phyloP scores from a whole-genome alignment of 2,113 vertebrate genomes.

The Taurulus bubalis region DNA sequence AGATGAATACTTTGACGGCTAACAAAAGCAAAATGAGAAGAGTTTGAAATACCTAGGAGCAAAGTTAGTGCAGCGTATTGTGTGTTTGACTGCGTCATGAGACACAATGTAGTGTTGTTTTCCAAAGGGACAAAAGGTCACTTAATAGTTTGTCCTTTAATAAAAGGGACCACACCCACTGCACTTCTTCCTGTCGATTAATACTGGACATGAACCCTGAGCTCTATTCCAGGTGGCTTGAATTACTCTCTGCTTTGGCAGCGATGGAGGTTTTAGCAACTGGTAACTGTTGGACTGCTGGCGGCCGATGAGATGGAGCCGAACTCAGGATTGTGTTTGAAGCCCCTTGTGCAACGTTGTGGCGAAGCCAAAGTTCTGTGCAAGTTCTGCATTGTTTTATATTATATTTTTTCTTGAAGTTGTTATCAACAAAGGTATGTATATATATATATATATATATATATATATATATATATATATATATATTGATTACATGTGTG shows the following conservation, averaged over 20 bases:
- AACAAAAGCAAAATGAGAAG: background rate
- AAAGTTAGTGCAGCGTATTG: background rate
- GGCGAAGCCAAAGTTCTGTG: background rate
- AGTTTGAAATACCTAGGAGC: background rate
- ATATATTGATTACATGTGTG: background rate
- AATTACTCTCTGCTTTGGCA: background rate
- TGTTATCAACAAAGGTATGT: background rate
- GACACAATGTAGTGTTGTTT: background rate
- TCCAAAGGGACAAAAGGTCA: background rate
- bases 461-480: too few relatives aligned
- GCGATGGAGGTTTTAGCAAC: background rate
- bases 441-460: too few relatives aligned
- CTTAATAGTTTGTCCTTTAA: background rate
- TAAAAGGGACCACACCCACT: background rate
- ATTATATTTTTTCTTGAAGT: too few relatives aligned
- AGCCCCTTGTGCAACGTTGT: background rate
- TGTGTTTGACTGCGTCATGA: background rate
- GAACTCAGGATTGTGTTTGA: background rate
- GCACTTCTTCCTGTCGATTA: background rate
- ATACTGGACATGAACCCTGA: background rate
- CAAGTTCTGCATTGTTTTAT: background rate
- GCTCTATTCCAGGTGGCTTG: background rate
- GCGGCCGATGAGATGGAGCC: background rate
- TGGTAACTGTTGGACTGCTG: background rate
- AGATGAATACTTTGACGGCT: conserved; percentile 8